Base-by-base conservation (phyloP, 2,888 invertebrate genomes). In the Drosophila barbarae region DNA sequence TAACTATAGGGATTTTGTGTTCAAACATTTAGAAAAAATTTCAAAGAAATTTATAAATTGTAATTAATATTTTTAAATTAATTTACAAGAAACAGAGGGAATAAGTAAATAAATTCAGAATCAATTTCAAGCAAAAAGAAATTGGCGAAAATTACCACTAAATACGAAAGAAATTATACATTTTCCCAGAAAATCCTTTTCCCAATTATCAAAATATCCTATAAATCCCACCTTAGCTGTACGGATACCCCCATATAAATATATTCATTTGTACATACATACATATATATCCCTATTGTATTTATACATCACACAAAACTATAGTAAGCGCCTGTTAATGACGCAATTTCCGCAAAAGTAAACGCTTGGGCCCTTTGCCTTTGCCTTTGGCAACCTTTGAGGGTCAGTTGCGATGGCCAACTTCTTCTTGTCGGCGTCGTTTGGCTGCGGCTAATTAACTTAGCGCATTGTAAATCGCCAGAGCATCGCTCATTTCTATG, bases 301-400 rank as follows among this genome's bases (percentile, higher is more conserved):
- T 41, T 42, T 49, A 39, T 26, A 51, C 28, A 63, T 23, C 54
- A 36, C 47, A 54, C 39, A 35, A 23, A 47, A 41, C 13, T 44
- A 38, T n/a, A 42, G 77, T 73, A 74, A 84, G 79, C 76, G 76
- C 49, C 79, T 71, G 84, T 76, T 79, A 84, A 79, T 84, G 79
- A 79, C 84, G 79, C 84, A 71, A 79, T 84, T 79, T 84, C 82
- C 84, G 79, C 67, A 66, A 66, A 41, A 28, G 13, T 38, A 60
- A 72, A 56, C 61, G 73, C 64, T 57, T 38, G 59, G 32, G 32
- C 46, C 41, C 13, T 15, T 46, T 18, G 46, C 46, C 46, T 30
- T 32, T 46, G 30, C 46, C 41, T 52, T 52, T 46, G 50, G 56
- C 61, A 77, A 84, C 78, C 78, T 83, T 76, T 78, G 72, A 67